Evolutionary conservation across 2,797 vertebrate species (phyloP).

Genomic region (Natrix natrix): DNA sequence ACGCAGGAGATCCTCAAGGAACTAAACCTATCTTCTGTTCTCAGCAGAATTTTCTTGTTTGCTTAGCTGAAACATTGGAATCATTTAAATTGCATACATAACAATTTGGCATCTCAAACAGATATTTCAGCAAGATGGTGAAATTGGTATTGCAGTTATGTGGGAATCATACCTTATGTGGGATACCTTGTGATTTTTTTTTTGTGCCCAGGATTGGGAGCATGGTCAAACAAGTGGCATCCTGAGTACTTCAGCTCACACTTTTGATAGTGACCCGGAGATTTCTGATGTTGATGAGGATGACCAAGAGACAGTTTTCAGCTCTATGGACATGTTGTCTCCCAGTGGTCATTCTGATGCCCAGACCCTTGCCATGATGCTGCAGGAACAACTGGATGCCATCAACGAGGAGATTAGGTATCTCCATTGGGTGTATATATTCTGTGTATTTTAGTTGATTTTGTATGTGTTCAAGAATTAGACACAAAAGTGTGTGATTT

Average conservation of each 20-base stretch:
- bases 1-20: not conserved
- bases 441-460: not conserved
- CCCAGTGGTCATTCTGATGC: constrained; percentile 91
- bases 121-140: not conserved
- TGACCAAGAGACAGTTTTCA: constrained; percentile 74
- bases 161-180: not conserved
- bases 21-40: not conserved
- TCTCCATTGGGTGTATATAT: not conserved
- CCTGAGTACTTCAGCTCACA: constrained; percentile 78
- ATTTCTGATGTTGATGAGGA: constrained; percentile 90
- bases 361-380: constrained; percentile 93
- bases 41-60: not conserved
- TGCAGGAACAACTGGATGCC: constrained; percentile 94
- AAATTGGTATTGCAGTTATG: not conserved
- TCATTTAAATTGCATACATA: not conserved
- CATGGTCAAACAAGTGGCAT: constrained; percentile 75
- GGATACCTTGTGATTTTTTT: constrained; percentile 24
- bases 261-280: constrained; percentile 88
- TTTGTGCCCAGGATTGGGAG: constrained; percentile 86
- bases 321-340: constrained; percentile 84
- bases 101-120: not conserved
- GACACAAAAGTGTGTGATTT: not conserved
- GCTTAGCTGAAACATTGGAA: not conserved
- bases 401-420: constrained; percentile 98
- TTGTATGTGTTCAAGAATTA: not conserved